Evolutionary conservation across 2,888 invertebrate genomes (phyloP).

Genomic region (Coenonympha glycerion): DNA sequence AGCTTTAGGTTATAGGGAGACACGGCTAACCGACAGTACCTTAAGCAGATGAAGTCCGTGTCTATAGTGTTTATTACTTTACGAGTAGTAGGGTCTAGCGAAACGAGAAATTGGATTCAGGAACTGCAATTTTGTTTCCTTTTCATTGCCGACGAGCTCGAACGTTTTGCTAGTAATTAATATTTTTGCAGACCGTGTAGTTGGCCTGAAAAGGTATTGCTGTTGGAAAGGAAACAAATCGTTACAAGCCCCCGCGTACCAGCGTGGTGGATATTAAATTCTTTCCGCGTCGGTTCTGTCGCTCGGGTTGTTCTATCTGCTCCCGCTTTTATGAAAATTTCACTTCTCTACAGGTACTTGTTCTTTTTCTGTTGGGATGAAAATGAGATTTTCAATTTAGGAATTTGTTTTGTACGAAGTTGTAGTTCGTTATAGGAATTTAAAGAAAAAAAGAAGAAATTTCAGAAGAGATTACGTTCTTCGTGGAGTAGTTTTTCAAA

Average conservation of each 20-base stretch:
- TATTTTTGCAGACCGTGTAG: background rate
- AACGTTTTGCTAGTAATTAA: background rate
- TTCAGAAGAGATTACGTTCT: too few relatives aligned
- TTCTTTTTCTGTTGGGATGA: conserved; percentile 31
- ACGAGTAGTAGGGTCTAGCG: too few relatives aligned
- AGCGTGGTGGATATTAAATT: conserved; percentile 65
- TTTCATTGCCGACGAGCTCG: background rate
- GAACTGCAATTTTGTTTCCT: background rate
- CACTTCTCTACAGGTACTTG: conserved; percentile 4
- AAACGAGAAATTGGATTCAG: background rate
- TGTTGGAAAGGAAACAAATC: conserved; percentile 62
- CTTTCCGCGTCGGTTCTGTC: conserved; percentile 59
- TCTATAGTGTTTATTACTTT: too few relatives aligned
- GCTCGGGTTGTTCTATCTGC: conserved; percentile 45
- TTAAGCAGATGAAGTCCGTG: too few relatives aligned
- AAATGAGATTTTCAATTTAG: background rate
- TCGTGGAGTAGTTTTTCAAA: too few relatives aligned
- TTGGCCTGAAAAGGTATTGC: conserved; percentile 44
- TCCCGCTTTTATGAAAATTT: conserved; percentile 3
- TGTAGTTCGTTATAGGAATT: too few relatives aligned
- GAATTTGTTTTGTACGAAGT: background rate
- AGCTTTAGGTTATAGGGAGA: too few relatives aligned
- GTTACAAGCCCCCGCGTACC: conserved; percentile 50
- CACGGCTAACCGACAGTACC: too few relatives aligned
- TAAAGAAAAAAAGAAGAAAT: background rate